Conservation (phyloP, 1,140 invertebrate species). For the Coelopa frigida region DNA sequence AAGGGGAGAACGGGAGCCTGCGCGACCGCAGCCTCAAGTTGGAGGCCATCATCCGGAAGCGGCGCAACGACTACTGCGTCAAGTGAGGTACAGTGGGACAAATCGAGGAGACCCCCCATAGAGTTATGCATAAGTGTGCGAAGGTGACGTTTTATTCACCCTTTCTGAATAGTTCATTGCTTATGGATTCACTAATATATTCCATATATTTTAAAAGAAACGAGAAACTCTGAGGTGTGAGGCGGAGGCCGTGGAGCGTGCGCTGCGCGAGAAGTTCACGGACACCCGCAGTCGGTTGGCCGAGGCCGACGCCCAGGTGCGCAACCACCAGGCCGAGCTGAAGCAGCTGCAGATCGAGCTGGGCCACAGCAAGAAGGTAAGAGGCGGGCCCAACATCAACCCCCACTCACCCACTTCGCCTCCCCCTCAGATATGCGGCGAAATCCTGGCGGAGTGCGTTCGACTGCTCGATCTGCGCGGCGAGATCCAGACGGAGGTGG, state of each 20-base stretch:
- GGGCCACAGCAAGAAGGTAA: constrained; percentile 49
- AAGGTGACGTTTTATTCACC: no score
- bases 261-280: constrained; percentile 45
- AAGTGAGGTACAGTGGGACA: no score
- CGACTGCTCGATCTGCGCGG: constrained; percentile 47
- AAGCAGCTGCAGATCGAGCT: constrained; percentile 49
- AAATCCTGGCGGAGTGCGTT: constrained; percentile 47
- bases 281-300: constrained; percentile 51
- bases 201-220: no score
- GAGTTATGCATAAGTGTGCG: no score
- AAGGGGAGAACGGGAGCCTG: constrained; percentile 58
- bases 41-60: constrained; percentile 66
- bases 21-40: constrained; percentile 64
- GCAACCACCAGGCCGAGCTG: constrained; percentile 46
- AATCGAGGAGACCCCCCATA: no score
- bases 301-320: constrained; percentile 51
- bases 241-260: constrained; percentile 54
- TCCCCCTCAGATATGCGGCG: constrained; percentile 47
- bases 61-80: constrained; percentile 60
- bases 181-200: no score
- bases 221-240: no score
- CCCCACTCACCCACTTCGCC: no score
- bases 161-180: no score
- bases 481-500: constrained; percentile 50
- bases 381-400: background rate